phyloP scores from a whole-genome alignment of 2,797 vertebrate genomes.

The Onychomys arenicola region DNA sequence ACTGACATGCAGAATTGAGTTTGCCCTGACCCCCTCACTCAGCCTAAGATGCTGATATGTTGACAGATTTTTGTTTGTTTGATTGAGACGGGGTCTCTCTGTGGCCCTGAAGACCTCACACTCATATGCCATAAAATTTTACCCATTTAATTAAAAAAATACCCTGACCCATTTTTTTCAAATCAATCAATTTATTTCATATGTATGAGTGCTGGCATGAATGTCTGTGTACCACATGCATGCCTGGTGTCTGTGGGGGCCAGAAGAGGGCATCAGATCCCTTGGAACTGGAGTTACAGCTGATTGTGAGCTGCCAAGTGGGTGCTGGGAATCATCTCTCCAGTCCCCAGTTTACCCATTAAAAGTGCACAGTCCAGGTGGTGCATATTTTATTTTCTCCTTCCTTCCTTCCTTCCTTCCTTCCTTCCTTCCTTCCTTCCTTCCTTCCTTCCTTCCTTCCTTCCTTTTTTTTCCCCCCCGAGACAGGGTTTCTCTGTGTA shows the following conservation, averaged over 20 bases:
- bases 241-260: not conserved
- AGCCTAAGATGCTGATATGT: not conserved
- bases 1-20: not conserved
- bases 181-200: not conserved
- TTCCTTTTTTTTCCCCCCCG: no score
- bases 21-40: no score
- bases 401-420: no score
- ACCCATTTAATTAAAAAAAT: not conserved
- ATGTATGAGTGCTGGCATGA: not conserved
- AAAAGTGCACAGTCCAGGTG: not conserved
- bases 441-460: no score
- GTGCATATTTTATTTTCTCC: not conserved
- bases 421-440: no score
- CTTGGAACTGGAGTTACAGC: not conserved
- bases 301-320: not conserved
- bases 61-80: not conserved
- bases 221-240: not conserved
- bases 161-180: not conserved
- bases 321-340: not conserved
- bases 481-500: no score
- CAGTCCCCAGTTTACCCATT: not conserved
- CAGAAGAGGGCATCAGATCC: not conserved
- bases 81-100: not conserved
- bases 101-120: not conserved
- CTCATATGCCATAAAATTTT: not conserved